Conservation (phyloP, 1,140 invertebrate genomes). For the Zaprionus ghesquierei region DNA sequence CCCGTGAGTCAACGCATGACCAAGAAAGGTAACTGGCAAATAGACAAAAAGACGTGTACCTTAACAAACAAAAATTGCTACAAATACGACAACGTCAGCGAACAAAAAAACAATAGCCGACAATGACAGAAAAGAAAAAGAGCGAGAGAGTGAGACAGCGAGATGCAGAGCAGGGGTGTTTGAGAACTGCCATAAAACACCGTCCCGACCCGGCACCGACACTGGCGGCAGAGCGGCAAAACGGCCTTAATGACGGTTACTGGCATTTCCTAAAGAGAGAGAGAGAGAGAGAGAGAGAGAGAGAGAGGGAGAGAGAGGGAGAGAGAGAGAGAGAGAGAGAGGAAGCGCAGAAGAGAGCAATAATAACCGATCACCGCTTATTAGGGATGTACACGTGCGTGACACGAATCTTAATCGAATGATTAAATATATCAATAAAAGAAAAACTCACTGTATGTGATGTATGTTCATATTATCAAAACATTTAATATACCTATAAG, state of each 20-base stretch:
- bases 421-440: neutral
- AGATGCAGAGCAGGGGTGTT: neutral
- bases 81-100: conserved; percentile 43
- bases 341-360: neutral
- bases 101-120: conserved; percentile 57
- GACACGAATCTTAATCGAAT: neutral
- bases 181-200: conserved; percentile 52
- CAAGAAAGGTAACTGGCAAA: conserved; percentile 69
- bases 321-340: neutral
- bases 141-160: conserved; percentile 20
- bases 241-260: conserved; percentile 62
- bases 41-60: conserved; percentile 57
- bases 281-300: conserved; percentile 10
- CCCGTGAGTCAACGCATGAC: conserved; percentile 73
- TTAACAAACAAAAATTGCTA: conserved; percentile 49
- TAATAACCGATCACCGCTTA: neutral
- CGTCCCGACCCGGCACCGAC: conserved; percentile 33
- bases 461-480: neutral
- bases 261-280: conserved; percentile 9
- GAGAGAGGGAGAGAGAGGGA: neutral
- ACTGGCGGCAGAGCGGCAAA: conserved; percentile 38
- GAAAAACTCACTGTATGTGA: no score
- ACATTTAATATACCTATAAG: neutral
- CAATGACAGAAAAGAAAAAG: conserved; percentile 43
- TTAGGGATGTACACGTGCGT: conserved; percentile 20